Evolutionary conservation across 2,113 vertebrate genomes (phyloP).

Genomic region (Ondatra zibethicus): DNA sequence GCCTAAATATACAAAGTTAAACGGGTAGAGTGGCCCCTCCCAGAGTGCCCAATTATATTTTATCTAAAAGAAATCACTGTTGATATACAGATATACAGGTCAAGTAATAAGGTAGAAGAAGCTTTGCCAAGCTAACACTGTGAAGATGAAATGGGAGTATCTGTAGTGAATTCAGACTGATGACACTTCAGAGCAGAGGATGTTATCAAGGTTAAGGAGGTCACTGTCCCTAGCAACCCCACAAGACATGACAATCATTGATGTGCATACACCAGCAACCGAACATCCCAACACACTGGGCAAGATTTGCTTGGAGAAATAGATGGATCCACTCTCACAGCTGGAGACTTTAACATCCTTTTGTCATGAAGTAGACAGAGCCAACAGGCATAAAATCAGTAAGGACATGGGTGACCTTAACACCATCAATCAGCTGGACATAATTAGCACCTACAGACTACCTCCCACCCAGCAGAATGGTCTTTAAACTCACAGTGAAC

Average conservation of each 20-base stretch:
- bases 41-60: not conserved
- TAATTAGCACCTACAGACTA: constrained; percentile 1
- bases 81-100: not conserved
- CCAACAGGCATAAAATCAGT: not conserved
- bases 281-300: not conserved
- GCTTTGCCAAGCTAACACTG: not conserved
- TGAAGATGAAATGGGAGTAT: not conserved
- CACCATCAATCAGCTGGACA: not conserved
- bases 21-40: not conserved
- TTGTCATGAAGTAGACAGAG: not conserved
- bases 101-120: not conserved
- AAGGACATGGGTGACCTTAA: constrained; percentile 12
- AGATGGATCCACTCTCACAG: not conserved
- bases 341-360: not conserved
- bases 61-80: not conserved
- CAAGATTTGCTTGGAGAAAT: constrained; percentile 38
- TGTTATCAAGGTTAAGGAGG: not conserved
- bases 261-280: not conserved
- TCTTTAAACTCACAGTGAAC: not conserved
- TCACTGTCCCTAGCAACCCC: not conserved
- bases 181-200: not conserved
- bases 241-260: not conserved
- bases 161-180: not conserved
- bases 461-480: not conserved
- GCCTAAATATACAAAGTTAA: constrained; percentile 5